phyloP scores from a whole-genome alignment of 2,797 vertebrate species.

The Crocodylus rhombifer region DNA sequence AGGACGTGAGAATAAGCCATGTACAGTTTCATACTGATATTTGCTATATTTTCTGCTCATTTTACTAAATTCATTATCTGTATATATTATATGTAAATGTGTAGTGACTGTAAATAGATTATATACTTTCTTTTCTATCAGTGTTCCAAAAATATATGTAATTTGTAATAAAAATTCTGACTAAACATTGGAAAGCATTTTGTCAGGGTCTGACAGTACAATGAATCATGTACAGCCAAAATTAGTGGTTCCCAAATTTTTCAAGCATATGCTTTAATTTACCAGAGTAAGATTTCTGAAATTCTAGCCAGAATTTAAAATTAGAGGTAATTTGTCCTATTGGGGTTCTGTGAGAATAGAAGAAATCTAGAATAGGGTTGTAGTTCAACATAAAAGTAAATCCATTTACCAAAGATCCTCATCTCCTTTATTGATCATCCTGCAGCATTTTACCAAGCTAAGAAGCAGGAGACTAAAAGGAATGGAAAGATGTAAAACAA shows the following conservation, averaged over 20 bases:
- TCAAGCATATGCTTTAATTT: not conserved
- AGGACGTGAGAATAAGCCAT: slow-evolving; percentile 76
- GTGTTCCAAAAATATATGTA: slow-evolving; percentile 75
- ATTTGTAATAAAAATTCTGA: slow-evolving; percentile 88
- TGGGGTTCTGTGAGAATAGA: not conserved
- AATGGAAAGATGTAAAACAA: not conserved
- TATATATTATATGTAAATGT: slow-evolving; percentile 86
- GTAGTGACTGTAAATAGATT: slow-evolving; percentile 86
- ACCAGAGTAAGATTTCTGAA: not conserved
- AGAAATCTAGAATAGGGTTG: not conserved
- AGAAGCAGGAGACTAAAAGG: too few relatives aligned
- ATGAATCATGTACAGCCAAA: not conserved
- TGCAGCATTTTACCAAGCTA: not conserved
- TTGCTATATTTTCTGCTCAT: slow-evolving; percentile 74
- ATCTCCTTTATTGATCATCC: not conserved
- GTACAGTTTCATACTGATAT: slow-evolving; percentile 82
- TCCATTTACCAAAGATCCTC: not conserved
- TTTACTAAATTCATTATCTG: slow-evolving; percentile 79
- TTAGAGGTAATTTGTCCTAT: not conserved
- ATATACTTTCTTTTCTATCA: slow-evolving; percentile 83
- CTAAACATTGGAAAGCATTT: slow-evolving; percentile 68
- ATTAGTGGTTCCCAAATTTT: slow-evolving; percentile 11
- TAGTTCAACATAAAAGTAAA: not conserved
- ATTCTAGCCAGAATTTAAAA: not conserved
- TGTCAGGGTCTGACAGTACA: slow-evolving; percentile 45